Base-by-base conservation (phyloP, 2,113 vertebrate species). In the Riparia riparia region DNA sequence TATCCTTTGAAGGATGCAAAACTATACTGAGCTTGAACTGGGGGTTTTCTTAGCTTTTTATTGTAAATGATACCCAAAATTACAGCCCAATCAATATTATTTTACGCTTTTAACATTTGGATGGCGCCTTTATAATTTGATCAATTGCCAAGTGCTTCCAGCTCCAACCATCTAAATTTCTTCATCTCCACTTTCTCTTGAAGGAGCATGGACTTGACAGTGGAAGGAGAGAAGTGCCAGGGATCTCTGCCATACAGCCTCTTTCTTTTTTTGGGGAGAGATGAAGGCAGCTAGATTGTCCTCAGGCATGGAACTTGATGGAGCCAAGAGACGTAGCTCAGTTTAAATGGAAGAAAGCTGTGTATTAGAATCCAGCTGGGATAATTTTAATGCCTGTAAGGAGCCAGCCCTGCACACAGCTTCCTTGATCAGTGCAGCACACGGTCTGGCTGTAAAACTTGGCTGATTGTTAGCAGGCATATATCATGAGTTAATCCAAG, bases 151-250 rank as follows among this genome's bases (percentile, higher is more conserved):
- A 68, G n/a, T 49, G 17, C 42, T 92, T 34, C 57, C 5, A 31
- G 17, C 12, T 79, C n/a, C 5, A 5, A 5, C 17, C 10, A 6
- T 12, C 71, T 74, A 14, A 14, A 61, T 66, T 64, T 60, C 17
- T 86, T 89, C 28, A 26, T 44, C 51, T 76, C 37, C 22, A 28
- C 20, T 32, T 51, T 68, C 24, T 71, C 31, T 72, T 42, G 53
- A 39, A 44, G 28, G 56, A 70, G 32, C 0, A 0, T 50, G 32
- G 42, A 37, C 17, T 60, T 1, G 7, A 34, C 9, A 13, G 22
- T 10, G 24, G 17, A 10, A 41, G 34, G 45, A 50, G 73, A 29
- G 54, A 41, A 37, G 12, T 79, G 54, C 50, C 24, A 14, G 19
- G 50, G 78, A 8, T 37, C 7, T 7, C 10, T n/a, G 18, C 32